Base-by-base conservation (phyloP, 2,113 vertebrate genomes). In the Noturus placidus region DNA sequence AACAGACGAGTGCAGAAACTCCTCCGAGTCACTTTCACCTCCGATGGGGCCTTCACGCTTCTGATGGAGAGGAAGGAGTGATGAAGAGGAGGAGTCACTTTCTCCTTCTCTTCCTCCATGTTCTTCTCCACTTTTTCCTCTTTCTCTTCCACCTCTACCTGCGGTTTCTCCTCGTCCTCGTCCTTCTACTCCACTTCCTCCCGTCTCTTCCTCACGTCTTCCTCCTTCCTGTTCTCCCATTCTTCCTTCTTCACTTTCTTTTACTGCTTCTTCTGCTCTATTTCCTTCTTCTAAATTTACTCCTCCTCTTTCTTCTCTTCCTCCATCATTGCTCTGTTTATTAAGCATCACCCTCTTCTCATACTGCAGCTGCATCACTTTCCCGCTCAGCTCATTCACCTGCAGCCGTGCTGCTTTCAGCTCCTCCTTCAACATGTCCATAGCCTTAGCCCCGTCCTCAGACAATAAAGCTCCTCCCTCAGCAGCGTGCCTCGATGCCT, bases 331-430 rank as follows among this genome's bases (percentile, higher is more conserved):
- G 0, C 97, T 97, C 88, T 98, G 97, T 95, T 98, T 99, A 91
- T 97, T 98, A 93, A 99, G 96, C 4, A 99, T 94, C 76, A 99
- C 97, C 4, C 97, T 96, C 91, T 99, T 99, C 94, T 99, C 98
- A 20, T 99, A 99, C 93, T 99, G 98, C 59, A 99, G 96, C 91
- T 99, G 98, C 97, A 99, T 98, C 72, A 99, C 98, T 95, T 99
- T 99, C 76, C 98, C 98, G 54, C 97, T 99, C 52, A 99, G 95
- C 89, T 99, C 98, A 1, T 99, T 99, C 90, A 99, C 97, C 93
- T 99, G 98, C 89, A 98, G 94, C 46, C 98, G 96, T 0, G 98
- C 97, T 1, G 97, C 96, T 92, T 98, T 99, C 30, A 99, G 95
- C 93, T 99, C 98, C 89, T 99, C 98, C 91, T 98, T 98, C 81